Evolutionary conservation across 2,888 invertebrate genomes (phyloP).

Genomic region (Ennomos erosarius): DNA sequence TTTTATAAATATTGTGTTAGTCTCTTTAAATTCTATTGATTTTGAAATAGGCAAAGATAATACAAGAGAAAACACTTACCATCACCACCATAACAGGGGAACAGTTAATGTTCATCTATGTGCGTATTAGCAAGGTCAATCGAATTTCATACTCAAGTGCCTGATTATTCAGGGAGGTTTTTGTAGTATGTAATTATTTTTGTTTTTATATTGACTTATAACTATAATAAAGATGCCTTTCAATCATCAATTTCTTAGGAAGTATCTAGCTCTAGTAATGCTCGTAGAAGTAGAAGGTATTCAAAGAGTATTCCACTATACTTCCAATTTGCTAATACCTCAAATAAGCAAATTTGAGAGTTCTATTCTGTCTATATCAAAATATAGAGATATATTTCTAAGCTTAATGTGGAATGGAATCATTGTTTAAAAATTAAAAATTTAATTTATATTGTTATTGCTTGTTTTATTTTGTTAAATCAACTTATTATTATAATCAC

Average conservation of each 20-base stretch:
- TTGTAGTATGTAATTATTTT: conserved; percentile 3
- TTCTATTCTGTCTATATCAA: conserved; percentile 30
- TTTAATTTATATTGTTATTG: conserved; percentile 19
- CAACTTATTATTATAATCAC: conserved; percentile 13
- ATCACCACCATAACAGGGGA: no score
- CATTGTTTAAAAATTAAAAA: conserved; percentile 30
- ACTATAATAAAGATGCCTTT: not conserved
- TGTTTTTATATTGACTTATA: no score
- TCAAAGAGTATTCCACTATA: conserved; percentile 78
- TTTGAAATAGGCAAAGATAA: no score
- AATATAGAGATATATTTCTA: conserved; percentile 33
- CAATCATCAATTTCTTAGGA: conserved; percentile 12
- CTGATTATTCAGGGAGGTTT: conserved; percentile 9
- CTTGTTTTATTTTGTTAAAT: conserved; percentile 25
- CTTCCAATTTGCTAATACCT: conserved; percentile 74
- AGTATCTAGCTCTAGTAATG: conserved; percentile 6
- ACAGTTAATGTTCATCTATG: no score
- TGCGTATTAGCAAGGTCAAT: no score
- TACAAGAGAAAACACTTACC: no score
- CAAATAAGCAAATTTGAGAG: conserved; percentile 23
- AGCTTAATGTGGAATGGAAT: conserved; percentile 27
- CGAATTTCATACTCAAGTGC: no score
- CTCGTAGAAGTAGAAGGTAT: conserved; percentile 52
- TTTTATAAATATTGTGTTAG: no score
- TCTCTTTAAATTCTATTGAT: no score